Percentiles rank a stretch among this genome's conserved stretches.
Evolutionary conservation across 2,888 invertebrate genomes (phyloP).

Genomic region (Pycnomerus fuliginosus): DNA sequence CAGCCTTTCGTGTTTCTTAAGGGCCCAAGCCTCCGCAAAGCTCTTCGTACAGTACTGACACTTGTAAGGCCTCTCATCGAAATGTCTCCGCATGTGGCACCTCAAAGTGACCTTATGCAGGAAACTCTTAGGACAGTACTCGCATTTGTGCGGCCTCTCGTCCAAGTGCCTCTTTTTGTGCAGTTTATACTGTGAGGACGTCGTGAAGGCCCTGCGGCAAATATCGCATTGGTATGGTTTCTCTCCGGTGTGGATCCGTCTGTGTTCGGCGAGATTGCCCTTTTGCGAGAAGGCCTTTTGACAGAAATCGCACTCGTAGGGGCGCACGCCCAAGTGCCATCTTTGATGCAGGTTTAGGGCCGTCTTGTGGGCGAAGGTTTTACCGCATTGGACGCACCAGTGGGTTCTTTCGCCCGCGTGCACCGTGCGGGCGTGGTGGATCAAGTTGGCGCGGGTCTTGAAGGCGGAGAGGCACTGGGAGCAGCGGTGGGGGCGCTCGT

Average conservation of each 20-base stretch:
- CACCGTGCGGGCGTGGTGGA: constrained; percentile 66
- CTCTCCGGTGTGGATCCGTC: constrained; percentile 74
- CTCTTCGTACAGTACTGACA: constrained; percentile 60
- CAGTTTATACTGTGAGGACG: constrained; percentile 70
- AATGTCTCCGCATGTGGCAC: constrained; percentile 66
- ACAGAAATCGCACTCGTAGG: constrained; percentile 67
- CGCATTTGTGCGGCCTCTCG: constrained; percentile 61
- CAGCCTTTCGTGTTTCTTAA: constrained; percentile 63
- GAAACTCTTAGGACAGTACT: constrained; percentile 60
- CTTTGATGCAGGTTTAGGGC: constrained; percentile 73
- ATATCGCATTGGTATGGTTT: constrained; percentile 71
- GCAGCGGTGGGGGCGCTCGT: constrained; percentile 65
- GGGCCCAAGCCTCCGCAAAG: constrained; percentile 67
- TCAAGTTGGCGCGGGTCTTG: constrained; percentile 70
- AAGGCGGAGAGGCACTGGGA: constrained; percentile 62
- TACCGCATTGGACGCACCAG: constrained; percentile 67
- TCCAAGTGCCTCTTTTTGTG: constrained; percentile 61
- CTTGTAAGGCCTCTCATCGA: constrained; percentile 64
- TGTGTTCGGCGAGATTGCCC: constrained; percentile 75
- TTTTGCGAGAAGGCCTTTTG: constrained; percentile 74
- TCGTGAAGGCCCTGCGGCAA: constrained; percentile 70
- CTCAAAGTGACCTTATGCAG: constrained; percentile 63
- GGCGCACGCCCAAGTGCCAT: constrained; percentile 70
- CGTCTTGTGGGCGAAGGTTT: constrained; percentile 75
- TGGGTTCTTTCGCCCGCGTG: constrained; percentile 65